Base-by-base conservation (phyloP, 1,140 invertebrate genomes). In the Pararge aegeria region DNA sequence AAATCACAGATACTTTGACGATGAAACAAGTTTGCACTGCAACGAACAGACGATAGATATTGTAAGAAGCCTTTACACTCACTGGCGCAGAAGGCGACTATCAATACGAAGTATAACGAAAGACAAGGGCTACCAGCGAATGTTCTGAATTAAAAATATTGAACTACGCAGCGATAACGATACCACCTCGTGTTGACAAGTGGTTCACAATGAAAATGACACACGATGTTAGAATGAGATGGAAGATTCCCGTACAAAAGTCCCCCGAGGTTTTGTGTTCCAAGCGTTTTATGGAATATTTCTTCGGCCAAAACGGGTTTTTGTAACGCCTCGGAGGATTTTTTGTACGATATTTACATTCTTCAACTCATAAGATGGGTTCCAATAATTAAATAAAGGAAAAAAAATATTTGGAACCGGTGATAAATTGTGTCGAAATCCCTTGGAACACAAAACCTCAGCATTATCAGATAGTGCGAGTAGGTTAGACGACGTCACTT, bases 1-100 rank as follows among this genome's bases (percentile, higher is more conserved):
- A 80, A 82, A 87, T 89, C 81, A 86, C 83, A 88, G 85, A 76
- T 83, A 79, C 68, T 87, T 88, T 85, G 83, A 86, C 76, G 80
- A 84, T 44, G 49, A 54, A 30, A 37, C 5, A 15, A 49, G 15
- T 5, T 27, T 29, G 46, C 44, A 29, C 21, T 49, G 46, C 46
- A 49, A 29, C 51, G 58, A 48, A n/a, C 15, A n/a, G 29, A 61
- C 59, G 48, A 59, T 63, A 42, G 63, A 57, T 60, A 66, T 76
- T 76, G 74, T 74, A 73, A 77, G 71, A 66, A 69, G 93, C 95
- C 94, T 96, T 96, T 96, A 95, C 94, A 95, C 95, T 91, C 95
- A 95, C 95, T 96, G 95, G 94, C 92, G 94, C 92, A 96, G 95
- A 96, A 96, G 95, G 94, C 92, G 86, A 91, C 89, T 80, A 76